Evolutionary conservation across 2,113 vertebrate genomes (phyloP).

Genomic region (Tetrao urogallus): DNA sequence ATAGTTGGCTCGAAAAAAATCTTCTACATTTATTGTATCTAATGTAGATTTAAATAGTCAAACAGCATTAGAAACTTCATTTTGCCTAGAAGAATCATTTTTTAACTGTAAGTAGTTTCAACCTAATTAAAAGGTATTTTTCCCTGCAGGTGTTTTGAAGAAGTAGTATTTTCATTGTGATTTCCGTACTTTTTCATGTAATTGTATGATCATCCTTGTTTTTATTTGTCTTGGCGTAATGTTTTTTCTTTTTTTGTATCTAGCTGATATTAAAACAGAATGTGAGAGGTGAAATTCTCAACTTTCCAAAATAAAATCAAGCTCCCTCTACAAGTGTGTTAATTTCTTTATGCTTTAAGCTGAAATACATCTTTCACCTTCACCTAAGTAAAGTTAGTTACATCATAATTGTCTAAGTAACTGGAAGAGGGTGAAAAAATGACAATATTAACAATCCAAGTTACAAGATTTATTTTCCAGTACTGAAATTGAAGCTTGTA

Average conservation of each 20-base stretch:
- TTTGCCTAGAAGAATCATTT: not conserved
- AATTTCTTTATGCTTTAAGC: not conserved
- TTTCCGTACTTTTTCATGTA: not conserved
- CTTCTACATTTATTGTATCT: not conserved
- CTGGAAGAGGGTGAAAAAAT: not conserved
- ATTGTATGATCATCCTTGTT: not conserved
- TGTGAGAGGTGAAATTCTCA: not conserved
- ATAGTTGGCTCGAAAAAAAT: not conserved
- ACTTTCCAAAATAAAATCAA: not conserved
- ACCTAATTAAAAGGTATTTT: not conserved
- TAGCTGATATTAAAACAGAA: not conserved
- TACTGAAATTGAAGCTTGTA: not conserved
- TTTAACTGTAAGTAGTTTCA: not conserved
- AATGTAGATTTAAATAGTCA: not conserved
- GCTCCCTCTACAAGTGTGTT: not conserved
- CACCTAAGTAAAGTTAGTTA: not conserved
- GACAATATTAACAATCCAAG: not conserved
- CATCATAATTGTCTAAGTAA: not conserved
- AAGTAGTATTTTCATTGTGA: not conserved
- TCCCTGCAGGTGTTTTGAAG: not conserved
- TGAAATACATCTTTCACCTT: not conserved
- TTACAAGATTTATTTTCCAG: not conserved
- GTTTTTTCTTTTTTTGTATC: not conserved
- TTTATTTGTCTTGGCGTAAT: not conserved
- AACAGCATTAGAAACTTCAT: not conserved